Base-by-base conservation (phyloP, 2,797 vertebrate species). In the Pitangus sulphuratus region DNA sequence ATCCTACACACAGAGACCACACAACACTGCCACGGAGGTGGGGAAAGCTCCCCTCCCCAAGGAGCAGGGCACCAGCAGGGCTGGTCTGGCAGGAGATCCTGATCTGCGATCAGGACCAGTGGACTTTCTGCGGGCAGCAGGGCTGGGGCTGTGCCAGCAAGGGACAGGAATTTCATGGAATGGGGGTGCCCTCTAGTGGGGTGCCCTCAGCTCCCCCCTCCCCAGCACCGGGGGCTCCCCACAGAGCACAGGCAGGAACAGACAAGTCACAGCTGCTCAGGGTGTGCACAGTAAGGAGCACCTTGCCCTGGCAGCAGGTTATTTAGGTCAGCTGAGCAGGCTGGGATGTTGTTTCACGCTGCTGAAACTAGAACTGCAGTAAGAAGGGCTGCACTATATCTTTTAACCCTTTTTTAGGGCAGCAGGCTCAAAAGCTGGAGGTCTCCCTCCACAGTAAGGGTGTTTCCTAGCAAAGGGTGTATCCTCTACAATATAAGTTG, bases 111-210 rank as follows among this genome's bases (percentile, higher is more conserved):
- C 13, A 44, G 28, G 50, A 86, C 2, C 28, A 70, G 40, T 3
- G 30, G 71, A 33, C 39, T 26, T 7, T 42, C 39, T 9, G 30
- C 18, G 26, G 39, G 47, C 62, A 45, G 42, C 31, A 65, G 31
- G 44, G 42, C 54, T 57, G 54, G 54, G n/a, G 81, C 66, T 79
- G 56, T 2, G 21, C 44, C 79, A 69, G 48, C 4, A 16, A 54
- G 35, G 31, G 31, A 76, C 25, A n/a, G 8, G 4, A 15, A 20
- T 22, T 68, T 44, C 10, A 28, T 53, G 74, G 95, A 44, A 62
- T 53, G 6, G 76, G 80, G 78, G 15, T 95, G 96, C 95, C 97
- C 93, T 87, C 97, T 96, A 90, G 91, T 45, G 97, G 81, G 94
- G 47, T 74, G 79, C 72, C 58, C 64, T 11, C 44, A 9, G 80